Evolutionary conservation across 2,797 vertebrate genomes (phyloP).

Genomic region (Macropodus opercularis): DNA sequence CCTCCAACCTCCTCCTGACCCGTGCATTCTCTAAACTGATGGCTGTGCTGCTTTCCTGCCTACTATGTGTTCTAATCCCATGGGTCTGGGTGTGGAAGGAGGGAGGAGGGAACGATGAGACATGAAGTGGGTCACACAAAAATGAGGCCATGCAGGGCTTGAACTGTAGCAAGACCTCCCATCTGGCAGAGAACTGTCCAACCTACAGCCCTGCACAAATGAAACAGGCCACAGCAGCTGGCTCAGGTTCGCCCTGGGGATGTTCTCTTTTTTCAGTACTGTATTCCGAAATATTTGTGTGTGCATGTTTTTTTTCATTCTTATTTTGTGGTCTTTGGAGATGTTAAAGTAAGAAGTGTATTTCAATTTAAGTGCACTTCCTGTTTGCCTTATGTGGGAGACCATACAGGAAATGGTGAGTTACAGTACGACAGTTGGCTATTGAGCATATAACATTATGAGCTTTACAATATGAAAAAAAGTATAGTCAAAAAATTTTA

Average conservation of each 20-base stretch:
- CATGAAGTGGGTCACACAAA: slow-evolving; percentile 74
- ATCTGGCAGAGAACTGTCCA: slow-evolving; percentile 60
- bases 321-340: background rate
- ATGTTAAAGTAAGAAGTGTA: background rate
- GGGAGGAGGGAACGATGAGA: slow-evolving; percentile 12
- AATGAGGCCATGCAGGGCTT: slow-evolving; percentile 68
- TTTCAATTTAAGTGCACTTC: too few relatives aligned
- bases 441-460: too few relatives aligned
- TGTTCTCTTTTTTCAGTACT: slow-evolving; percentile 5
- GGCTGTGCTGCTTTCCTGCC: slow-evolving; percentile 11
- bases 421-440: too few relatives aligned
- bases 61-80: slow-evolving; percentile 60
- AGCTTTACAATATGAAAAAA: too few relatives aligned
- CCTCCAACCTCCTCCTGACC: slow-evolving; percentile 23
- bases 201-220: slow-evolving; percentile 9
- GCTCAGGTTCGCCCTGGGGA: slow-evolving; percentile 29
- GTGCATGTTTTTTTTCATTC: background rate
- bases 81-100: slow-evolving; percentile 35
- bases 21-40: slow-evolving; percentile 24
- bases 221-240: slow-evolving; percentile 24
- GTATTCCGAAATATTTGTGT: background rate
- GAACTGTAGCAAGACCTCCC: slow-evolving; percentile 65
- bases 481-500: too few relatives aligned
- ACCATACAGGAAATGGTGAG: too few relatives aligned
- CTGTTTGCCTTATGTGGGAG: too few relatives aligned